Conservation (phyloP, 1,140 invertebrate genomes). For the Drosophila novamexicana region DNA sequence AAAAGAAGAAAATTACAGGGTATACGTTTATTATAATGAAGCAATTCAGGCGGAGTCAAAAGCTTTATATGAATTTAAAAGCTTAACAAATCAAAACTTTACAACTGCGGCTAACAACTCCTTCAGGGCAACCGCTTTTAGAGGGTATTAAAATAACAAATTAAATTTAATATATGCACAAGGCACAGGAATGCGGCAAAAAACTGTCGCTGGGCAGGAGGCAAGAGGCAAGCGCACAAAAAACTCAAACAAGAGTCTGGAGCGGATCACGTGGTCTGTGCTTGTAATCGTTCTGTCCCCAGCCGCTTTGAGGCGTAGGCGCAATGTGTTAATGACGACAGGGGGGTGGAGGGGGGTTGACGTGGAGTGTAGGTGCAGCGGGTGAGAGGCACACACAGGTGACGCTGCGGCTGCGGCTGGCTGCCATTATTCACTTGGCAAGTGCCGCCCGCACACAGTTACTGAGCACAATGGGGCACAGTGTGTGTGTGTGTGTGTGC, state of each 20-base stretch:
- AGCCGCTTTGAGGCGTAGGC: constrained; percentile 62
- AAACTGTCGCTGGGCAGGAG: neutral
- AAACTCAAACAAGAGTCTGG: constrained; percentile 34
- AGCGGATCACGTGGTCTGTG: constrained; percentile 40
- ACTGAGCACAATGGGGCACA: constrained; percentile 53
- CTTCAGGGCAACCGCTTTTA: neutral
- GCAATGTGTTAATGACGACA: constrained; percentile 73
- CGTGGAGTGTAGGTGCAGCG: neutral
- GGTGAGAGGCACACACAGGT: constrained; percentile 27
- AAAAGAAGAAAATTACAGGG: too few species aligned
- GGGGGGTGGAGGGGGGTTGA: neutral
- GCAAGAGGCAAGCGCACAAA: constrained; percentile 1
- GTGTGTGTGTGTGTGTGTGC: constrained; percentile 22
- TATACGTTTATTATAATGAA: too few species aligned
- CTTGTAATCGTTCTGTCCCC: constrained; percentile 34
- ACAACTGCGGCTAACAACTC: too few species aligned
- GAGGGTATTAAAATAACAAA: constrained; percentile 19
- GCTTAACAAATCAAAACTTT: too few species aligned
- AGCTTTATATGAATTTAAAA: too few species aligned
- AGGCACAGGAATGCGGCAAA: constrained; percentile 4
- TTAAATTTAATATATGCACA: constrained; percentile 10
- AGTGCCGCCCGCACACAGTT: constrained; percentile 55
- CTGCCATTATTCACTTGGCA: constrained; percentile 77
- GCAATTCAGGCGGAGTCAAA: too few species aligned
- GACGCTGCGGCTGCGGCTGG: constrained; percentile 46